Evolutionary conservation across 2,888 invertebrate species (phyloP), one percentile per base, ranked within the genome.

Genomic region (Ptilodon capucinus): DNA sequence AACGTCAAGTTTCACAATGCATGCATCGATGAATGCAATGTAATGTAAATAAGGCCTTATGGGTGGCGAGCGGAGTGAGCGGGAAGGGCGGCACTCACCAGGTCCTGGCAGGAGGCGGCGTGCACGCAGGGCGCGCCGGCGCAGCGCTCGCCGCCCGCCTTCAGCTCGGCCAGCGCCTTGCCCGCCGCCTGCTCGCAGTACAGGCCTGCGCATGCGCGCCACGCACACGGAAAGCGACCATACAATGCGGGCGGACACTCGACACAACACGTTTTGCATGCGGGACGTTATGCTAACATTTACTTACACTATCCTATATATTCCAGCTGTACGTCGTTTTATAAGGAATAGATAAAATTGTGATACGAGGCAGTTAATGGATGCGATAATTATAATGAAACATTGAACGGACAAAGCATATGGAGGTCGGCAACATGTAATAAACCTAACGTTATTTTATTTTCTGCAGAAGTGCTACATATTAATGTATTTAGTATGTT

Each of bases 51-150:
- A 13, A 30, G 13, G 13, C 30, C 28, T 19, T 35, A 40, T 8
- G 30, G 23, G 25, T 8, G 16, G 2, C 6, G 16, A 11, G 23
- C 11, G 8, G 11, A 40, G 1, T 40, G 28, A 40, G 40, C 5
- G 23, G 2, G 6, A 16, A 11, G 3, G 11, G 16, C 30, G 18
- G n/a, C 64, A 94, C 94, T 94, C 83, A 94, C 94, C 48, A 70
- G 92, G 74, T 94, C 93, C 57, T 86, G 87, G 82, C 95, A 95
- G 66, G 84, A 73, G 51, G 82, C 71, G 51, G 93, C 94, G 85
- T 94, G 93, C 60, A 82, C 74, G 71, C 95, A 95, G 46, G 94
- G 94, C 60, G 79, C 77, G 65, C 91, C 82, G 61, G 85, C 82
- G 81, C 93, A 93, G 52, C 86, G 86, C 53, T 83, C 64, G 46